Evolutionary conservation across 1,140 invertebrate genomes (phyloP), one percentile per base, ranked within the genome.

Genomic region (Apolygus lucorum): DNA sequence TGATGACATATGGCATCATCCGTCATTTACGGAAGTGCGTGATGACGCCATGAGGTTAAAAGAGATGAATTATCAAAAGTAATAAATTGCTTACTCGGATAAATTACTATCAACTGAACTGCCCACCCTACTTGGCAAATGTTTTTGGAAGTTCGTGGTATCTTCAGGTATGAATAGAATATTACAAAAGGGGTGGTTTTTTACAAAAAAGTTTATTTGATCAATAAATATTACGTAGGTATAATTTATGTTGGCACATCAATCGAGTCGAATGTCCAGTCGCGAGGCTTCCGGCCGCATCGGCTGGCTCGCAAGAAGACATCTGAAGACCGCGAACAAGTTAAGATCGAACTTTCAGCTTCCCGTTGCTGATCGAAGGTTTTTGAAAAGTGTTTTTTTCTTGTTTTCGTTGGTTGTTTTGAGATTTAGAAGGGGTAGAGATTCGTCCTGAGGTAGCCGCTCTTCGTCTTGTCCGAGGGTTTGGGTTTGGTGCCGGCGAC

Each of bases 401-500:
- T 54, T 27, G 27, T 34, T 66, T 24, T 54, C 62, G n/a, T 68
- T 52, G 17, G 66, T 13, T 68, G 13, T 1, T 25, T 22, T 59
- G n/a, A 25, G 1, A 54, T 29, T 67, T 71, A 28, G 52, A 28
- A 71, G 8, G 52, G 65, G 52, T 28, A 71, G 52, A 52, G 54
- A 28, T 29, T 29, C 26, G 28, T 70, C 69, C 68, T 65, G 14
- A 69, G 62, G 68, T 72, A 70, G 21, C 67, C 66, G 26, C 62
- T 69, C 26, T 64, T 49, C 14, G 68, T 68, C 52, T 72, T 72
- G 49, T 69, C 64, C 28, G 52, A 63, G 26, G 59, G 68, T 49
- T 52, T 63, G 0, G 81, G 70, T 0, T 28, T 69, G 28, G 78
- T 76, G 21, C 81, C 81, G 26, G 81, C 80, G 22, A 82, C 76